Base-by-base conservation (phyloP, 2,888 invertebrate genomes). In the Athalia cordata region DNA sequence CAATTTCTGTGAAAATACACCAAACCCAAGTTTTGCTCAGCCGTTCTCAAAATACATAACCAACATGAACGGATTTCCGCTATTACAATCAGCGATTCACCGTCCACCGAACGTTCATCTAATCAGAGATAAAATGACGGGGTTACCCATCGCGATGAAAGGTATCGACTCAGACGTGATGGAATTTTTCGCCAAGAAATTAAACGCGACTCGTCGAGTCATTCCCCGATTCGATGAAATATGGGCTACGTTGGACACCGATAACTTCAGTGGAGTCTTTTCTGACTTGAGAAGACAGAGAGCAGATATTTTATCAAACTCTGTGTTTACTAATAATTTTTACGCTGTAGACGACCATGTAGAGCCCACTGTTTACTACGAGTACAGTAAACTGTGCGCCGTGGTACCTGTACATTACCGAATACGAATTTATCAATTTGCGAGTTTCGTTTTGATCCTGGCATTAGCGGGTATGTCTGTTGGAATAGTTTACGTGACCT, bases 141-240 rank as follows among this genome's bases (percentile, higher is more conserved):
- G 55, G 57, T 55, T 55, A 43, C 70, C n/a, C 5, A 55, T 13
- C 52, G 52, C 55, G 43, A 43, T 5, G 13, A 5, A 13, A 15
- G 57, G 43, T n/a, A 43, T 43, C 55, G 70, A 70, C 50, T 11
- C 9, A 45, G 13, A 70, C 6, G 57, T 70, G 57, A 55, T 70
- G 29, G 55, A 70, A 50, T 57, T 29, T 5, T 45, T 55, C 43
- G 15, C 57, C 43, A n/a, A 52, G 57, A 70, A 57, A 55, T 70
- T 70, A 45, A 70, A 70, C 45, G 70, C 70, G 52, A 70, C 70
- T 70, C 52, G 45, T 43, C 70, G 55, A 57, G 11, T 57, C 6
- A 70, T 43, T 6, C 7, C 29, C 9, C 45, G 45, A 11, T 70
- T 70, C 45, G 43, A 57, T 55, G 43, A 57, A 70, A 9, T 29